A percentile compares a stretch with the other conserved stretches of the same genome.
These are phyloP conservation scores for Mythimna vitellina DNA, from an alignment of 2,888 invertebrate species.

Conservation along the genomic window DNA sequence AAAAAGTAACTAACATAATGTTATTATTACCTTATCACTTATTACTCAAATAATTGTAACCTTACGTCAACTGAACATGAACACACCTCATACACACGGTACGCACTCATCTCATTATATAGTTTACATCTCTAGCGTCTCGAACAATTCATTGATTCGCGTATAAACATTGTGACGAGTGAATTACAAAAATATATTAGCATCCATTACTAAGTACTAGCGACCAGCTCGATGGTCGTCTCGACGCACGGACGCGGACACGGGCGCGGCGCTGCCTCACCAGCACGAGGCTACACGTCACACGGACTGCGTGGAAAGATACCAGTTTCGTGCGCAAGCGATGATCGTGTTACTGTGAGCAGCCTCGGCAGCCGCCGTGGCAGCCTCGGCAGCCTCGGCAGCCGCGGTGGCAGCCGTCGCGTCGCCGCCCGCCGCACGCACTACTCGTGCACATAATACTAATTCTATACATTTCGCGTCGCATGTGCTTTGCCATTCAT, in stretches of 20 bases:
- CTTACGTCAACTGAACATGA: slow-evolving; percentile 39
- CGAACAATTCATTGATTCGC: slow-evolving; percentile 28
- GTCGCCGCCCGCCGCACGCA: no score
- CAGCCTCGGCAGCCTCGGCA: no score
- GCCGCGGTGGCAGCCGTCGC: no score
- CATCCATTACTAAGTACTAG: slow-evolving; percentile 48
- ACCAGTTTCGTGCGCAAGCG: no score
- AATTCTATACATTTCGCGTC: slow-evolving; percentile 16
- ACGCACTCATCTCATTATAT: slow-evolving; percentile 34
- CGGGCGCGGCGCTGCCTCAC: no score
- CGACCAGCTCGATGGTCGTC: background rate
- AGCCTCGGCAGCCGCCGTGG: no score
- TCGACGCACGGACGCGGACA: no score
- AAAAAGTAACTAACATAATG: slow-evolving; percentile 67
- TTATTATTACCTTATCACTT: slow-evolving; percentile 55
- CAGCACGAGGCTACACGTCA: no score
- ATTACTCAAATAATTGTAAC: slow-evolving; percentile 49
- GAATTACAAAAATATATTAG: slow-evolving; percentile 57
- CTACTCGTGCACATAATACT: slow-evolving; percentile 10
- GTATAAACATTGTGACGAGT: slow-evolving; percentile 30
- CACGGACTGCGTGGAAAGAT: no score
- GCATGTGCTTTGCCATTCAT: slow-evolving; percentile 1
- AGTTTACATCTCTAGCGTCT: slow-evolving; percentile 29
- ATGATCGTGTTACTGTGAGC: no score
- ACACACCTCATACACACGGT: slow-evolving; percentile 54